Evolutionary conservation across 2,888 invertebrate genomes (phyloP), one percentile per base, ranked within the genome.

Genomic region (Endotricha flammealis): DNA sequence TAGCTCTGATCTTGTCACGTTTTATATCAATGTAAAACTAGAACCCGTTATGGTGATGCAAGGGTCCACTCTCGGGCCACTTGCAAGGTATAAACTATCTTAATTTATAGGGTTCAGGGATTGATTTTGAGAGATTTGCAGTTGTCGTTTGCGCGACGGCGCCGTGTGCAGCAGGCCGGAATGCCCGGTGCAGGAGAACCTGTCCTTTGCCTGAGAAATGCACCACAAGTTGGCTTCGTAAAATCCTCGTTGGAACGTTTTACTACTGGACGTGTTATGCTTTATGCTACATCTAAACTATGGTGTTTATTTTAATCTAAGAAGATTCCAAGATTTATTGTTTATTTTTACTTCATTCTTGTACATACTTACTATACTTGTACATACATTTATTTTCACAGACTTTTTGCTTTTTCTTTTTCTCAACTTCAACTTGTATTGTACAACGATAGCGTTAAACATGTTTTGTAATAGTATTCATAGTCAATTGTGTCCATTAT

Each of bases 171-270:
- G 50, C 65, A 62, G 60, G 69, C 68, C 60, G 79, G 83, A 76
- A 79, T 82, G 78, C 73, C 78, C 68, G 76, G 68, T 70, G 67
- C 66, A 38, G 63, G 50, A 58, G 70, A 82, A 85, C 83, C 82
- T 77, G 83, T 82, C 78, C 59, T 54, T 57, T 58, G 65, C 53
- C 70, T 67, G 65, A 67, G 71, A 65, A 62, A 65, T 69, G 66
- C 62, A 68, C 72, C 72, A 69, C 62, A 70, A 61, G 70, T 67
- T 60, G 62, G 64, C 66, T 70, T 65, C 67, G 73, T 75, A 71
- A 73, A 73, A 66, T 69, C 68, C 72, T 67, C 64, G 66, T 64
- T 67, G 66, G 64, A 70, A 62, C 66, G 64, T 63, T 60, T 58
- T 49, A 53, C 48, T 46, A 46, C 50, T 37, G 49, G 45, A 36